Evolutionary conservation across 2,888 invertebrate genomes (phyloP).

Genomic region (Drymonia ruficornis): DNA sequence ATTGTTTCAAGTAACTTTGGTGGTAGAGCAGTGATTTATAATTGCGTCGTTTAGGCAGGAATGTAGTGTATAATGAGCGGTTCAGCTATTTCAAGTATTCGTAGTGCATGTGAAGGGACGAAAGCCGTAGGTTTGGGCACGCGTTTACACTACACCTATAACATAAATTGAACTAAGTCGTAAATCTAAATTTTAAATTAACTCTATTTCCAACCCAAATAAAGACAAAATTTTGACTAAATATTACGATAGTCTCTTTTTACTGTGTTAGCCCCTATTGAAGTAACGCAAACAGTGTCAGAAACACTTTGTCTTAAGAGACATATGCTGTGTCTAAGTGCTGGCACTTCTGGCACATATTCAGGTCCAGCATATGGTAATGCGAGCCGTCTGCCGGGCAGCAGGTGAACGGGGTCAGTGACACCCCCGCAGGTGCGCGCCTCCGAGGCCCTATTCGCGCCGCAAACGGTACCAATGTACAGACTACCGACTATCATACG

Average conservation of each 20-base stretch:
- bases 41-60: neutral
- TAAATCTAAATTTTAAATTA: neutral
- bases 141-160: neutral
- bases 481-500: slow-evolving; percentile 24
- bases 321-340: neutral
- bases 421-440: slow-evolving; percentile 64
- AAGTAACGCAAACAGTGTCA: neutral
- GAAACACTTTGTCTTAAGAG: neutral
- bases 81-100: neutral
- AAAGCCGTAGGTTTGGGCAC: neutral
- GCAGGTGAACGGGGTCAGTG: slow-evolving; percentile 79
- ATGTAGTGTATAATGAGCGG: neutral
- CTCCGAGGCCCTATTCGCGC: slow-evolving; percentile 35
- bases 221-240: too few species aligned
- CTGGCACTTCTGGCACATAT: slow-evolving; percentile 35
- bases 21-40: neutral
- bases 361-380: slow-evolving; percentile 58
- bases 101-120: neutral
- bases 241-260: too few species aligned
- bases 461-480: slow-evolving; percentile 33
- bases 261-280: too few species aligned
- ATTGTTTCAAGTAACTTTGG: neutral
- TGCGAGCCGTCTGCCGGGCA: slow-evolving; percentile 51
- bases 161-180: neutral
- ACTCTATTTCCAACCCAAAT: too few species aligned